A percentile compares a stretch with the other conserved stretches of the same genome.
Conservation (phyloP, 2,113 vertebrate species). For the Neotoma lepida region DNA sequence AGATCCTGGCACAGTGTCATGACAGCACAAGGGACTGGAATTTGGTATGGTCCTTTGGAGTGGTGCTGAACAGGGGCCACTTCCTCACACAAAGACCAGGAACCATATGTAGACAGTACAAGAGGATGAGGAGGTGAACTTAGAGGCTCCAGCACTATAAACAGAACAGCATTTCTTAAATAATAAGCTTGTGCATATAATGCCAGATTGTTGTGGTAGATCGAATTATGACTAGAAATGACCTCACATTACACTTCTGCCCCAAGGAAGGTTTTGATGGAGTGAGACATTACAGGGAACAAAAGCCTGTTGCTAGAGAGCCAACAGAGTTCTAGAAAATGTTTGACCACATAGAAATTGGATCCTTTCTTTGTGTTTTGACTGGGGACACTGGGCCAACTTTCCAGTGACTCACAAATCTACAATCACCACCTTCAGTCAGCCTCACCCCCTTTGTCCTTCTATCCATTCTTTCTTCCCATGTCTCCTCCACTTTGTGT, state of each 20-base stretch:
- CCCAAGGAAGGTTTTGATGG: neutral
- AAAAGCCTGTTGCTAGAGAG: neutral
- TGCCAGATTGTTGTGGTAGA: constrained; percentile 3
- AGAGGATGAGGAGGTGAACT: neutral
- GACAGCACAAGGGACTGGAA: neutral
- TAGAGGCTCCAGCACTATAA: constrained; percentile 8
- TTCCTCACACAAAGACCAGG: neutral
- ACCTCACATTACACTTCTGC: constrained; percentile 40
- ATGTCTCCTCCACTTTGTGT: neutral
- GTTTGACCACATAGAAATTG: constrained; percentile 11
- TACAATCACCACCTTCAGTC: neutral
- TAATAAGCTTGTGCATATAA: neutral
- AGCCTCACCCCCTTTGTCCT: neutral
- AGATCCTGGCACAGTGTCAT: neutral
- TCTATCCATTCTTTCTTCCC: fast-evolving
- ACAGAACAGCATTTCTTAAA: constrained; percentile 20
- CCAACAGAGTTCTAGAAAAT: constrained; percentile 14
- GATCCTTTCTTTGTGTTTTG: constrained; percentile 7
- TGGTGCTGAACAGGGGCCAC: neutral
- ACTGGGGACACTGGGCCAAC: neutral
- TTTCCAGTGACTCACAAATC: neutral
- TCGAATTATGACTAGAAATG: constrained; percentile 33
- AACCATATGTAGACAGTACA: neutral
- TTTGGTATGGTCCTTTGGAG: neutral
- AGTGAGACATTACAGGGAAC: neutral